Percentiles rank a stretch among this genome's conserved stretches.
Evolutionary conservation across 2,888 invertebrate genomes (phyloP).

Genomic region (Cyclophora albipunctata): DNA sequence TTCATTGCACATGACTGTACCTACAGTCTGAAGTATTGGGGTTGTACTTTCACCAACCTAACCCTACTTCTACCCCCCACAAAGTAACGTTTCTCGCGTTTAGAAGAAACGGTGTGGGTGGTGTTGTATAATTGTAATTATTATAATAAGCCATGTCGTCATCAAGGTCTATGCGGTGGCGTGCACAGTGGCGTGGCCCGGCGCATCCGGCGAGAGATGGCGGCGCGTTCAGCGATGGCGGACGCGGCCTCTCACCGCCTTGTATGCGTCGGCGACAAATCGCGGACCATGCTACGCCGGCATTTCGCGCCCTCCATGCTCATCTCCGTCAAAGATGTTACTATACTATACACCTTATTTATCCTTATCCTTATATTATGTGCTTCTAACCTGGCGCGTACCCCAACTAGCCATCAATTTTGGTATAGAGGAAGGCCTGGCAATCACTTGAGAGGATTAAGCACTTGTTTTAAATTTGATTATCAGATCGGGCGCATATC

Average conservation of each 20-base stretch:
- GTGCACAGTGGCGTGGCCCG: conserved; percentile 81
- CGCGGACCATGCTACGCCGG: conserved; percentile 75
- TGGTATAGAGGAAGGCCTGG: too few relatives aligned
- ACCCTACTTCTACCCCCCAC: too few relatives aligned
- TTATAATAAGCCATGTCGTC: too few relatives aligned
- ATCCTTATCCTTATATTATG: too few relatives aligned
- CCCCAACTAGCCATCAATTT: too few relatives aligned
- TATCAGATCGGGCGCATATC: conserved; percentile 79
- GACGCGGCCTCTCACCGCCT: conserved; percentile 55
- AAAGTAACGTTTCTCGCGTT: not conserved
- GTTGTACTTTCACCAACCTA: too few relatives aligned
- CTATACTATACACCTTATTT: conserved; percentile 2
- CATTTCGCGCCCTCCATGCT: conserved; percentile 68
- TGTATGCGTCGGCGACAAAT: conserved; percentile 83
- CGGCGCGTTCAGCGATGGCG: conserved; percentile 21
- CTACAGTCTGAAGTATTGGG: too few relatives aligned
- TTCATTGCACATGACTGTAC: too few relatives aligned
- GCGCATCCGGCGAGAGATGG: conserved; percentile 68
- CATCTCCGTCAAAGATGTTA: conserved; percentile 75
- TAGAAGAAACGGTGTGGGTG: not conserved
- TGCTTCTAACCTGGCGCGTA: too few relatives aligned
- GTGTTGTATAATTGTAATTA: too few relatives aligned
- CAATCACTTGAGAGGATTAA: too few relatives aligned
- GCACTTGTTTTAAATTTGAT: too few relatives aligned
- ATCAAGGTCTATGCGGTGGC: conserved; percentile 82